These are phyloP conservation scores for Drosophila pseudotakahashii DNA, from an alignment of 2,888 invertebrate species.

Conservation along the genomic window DNA sequence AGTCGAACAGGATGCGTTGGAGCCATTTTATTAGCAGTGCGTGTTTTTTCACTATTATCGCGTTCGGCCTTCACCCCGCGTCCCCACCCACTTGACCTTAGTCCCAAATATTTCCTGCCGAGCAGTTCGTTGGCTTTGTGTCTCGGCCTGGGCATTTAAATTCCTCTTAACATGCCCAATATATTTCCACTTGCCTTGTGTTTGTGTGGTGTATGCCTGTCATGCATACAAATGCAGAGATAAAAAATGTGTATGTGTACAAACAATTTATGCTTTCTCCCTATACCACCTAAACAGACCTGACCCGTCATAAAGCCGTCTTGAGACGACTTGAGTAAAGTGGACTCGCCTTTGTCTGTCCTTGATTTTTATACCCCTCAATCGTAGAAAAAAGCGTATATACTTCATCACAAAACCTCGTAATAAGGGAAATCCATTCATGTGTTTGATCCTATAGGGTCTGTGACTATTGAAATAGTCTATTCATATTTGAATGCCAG, in stretches of 20 bases:
- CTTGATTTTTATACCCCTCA: not conserved
- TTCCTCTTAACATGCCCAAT: conserved; percentile 72
- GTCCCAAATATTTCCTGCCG: conserved; percentile 25
- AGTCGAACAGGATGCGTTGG: conserved; percentile 49
- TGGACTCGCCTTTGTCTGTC: conserved; percentile 22
- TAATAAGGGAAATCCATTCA: too few relatives aligned
- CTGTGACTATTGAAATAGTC: too few relatives aligned
- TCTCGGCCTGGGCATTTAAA: conserved; percentile 58
- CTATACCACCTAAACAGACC: conserved; percentile 57
- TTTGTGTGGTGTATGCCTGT: conserved; percentile 24
- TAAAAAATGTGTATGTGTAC: conserved; percentile 50
- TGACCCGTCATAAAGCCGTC: conserved; percentile 66
- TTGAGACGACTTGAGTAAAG: conserved; percentile 16
- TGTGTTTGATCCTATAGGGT: too few relatives aligned
- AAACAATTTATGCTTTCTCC: conserved; percentile 27
- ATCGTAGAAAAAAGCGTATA: not conserved
- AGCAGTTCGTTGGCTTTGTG: conserved; percentile 49
- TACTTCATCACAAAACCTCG: too few relatives aligned
- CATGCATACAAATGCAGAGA: conserved; percentile 75
- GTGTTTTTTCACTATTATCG: conserved; percentile 78
- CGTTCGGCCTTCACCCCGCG: conserved; percentile 39
- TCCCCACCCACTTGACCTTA: conserved; percentile 65
- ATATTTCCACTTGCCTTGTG: conserved; percentile 58
- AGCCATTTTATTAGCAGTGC: conserved; percentile 77
- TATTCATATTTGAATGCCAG: too few relatives aligned